Evolutionary conservation across 2,113 vertebrate genomes (phyloP).

Genomic region (western clawed frog (Xenopus tropicalis)): UCB_Xtro_10.0 CM004447.2:145042001-145042500

Average conservation of each 20-base stretch:
- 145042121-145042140: slow-evolving; percentile 12
- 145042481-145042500: too few relatives aligned
- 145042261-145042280: slow-evolving; percentile 6
- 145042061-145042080: slow-evolving; percentile 15
- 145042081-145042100: slow-evolving; percentile 18
- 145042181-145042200: neutral
- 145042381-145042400: too few relatives aligned
- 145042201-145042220: slow-evolving; percentile 4
- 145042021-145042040: neutral
- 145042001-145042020: neutral
- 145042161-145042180: neutral
- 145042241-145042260: slow-evolving; percentile 8
- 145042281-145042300: neutral
- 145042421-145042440: too few relatives aligned
- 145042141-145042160: slow-evolving; percentile 2
- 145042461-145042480: too few relatives aligned
- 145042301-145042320: neutral
- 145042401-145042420: too few relatives aligned
- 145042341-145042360: too few relatives aligned
- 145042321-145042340: too few relatives aligned
- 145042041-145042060: slow-evolving; percentile 1
- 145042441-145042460: too few relatives aligned
- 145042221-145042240: slow-evolving; percentile 15
- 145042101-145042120: slow-evolving; percentile 18
- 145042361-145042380: too few relatives aligned